Percentiles rank a stretch among this genome's conserved stretches.
These are phyloP conservation scores for Cataglyphis hispanica DNA, from an alignment of 1,140 invertebrate species.

Conservation along the genomic window DNA sequence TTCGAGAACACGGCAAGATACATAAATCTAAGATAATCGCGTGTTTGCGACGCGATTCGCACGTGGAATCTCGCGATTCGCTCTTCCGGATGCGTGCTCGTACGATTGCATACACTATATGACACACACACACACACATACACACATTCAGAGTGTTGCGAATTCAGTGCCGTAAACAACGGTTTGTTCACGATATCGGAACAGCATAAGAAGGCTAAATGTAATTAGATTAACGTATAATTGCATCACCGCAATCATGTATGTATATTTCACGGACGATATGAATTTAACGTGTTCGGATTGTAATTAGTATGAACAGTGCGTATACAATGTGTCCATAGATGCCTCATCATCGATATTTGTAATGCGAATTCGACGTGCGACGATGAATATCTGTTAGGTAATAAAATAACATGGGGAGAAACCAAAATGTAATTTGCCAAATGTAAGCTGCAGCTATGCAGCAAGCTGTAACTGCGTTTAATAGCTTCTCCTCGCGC, in stretches of 20 bases:
- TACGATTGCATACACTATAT: background rate
- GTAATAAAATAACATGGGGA: slow-evolving; percentile 14
- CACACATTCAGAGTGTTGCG: background rate
- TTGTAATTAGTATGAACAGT: background rate
- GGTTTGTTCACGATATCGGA: slow-evolving; percentile 22
- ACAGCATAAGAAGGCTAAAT: slow-evolving; percentile 32
- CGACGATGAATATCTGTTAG: slow-evolving; percentile 6
- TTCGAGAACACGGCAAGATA: slow-evolving; percentile 14
- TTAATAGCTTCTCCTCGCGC: background rate
- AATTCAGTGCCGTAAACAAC: background rate
- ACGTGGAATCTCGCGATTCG: background rate
- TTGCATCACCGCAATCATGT: slow-evolving; percentile 25
- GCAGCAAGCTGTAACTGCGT: slow-evolving; percentile 1
- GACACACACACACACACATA: background rate
- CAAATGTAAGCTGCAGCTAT: background rate
- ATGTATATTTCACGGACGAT: slow-evolving; percentile 18
- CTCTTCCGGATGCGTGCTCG: background rate
- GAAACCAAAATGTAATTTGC: slow-evolving; percentile 13
- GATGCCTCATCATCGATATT: slow-evolving; percentile 27
- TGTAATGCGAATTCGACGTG: slow-evolving; percentile 8
- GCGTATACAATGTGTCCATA: background rate
- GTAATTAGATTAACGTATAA: slow-evolving; percentile 28
- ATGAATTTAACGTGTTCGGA: slow-evolving; percentile 13
- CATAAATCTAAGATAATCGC: slow-evolving; percentile 58
- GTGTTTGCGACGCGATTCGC: slow-evolving; percentile 9